Evolutionary conservation across 2,888 invertebrate species (phyloP).

Genomic region (Lepidochrysops patricia): DNA sequence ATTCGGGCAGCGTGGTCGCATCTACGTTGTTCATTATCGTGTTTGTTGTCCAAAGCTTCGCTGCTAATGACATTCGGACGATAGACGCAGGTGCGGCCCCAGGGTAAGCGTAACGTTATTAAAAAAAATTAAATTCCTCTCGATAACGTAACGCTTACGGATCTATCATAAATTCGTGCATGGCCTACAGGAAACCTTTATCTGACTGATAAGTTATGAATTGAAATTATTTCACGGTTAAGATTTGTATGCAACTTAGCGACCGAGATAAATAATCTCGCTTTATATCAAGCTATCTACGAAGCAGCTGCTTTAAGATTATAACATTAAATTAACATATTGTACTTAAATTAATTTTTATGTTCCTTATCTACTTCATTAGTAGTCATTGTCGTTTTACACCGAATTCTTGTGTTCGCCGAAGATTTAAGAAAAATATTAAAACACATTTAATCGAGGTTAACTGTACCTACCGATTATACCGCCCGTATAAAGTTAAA

Average conservation of each 20-base stretch:
- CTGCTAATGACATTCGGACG: too few species aligned
- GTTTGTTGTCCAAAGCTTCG: too few species aligned
- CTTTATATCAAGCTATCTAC: not conserved
- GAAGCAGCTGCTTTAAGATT: not conserved
- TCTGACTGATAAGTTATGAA: not conserved
- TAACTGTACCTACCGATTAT: not conserved
- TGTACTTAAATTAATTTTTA: slow-evolving; percentile 1
- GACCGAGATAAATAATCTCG: not conserved
- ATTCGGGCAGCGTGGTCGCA: too few species aligned
- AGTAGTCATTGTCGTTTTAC: not conserved
- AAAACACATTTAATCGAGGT: not conserved
- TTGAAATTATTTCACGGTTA: not conserved
- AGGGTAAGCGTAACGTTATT: too few species aligned
- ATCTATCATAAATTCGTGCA: too few species aligned
- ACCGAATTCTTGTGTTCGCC: not conserved
- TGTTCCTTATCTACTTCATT: not conserved
- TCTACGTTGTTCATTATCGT: too few species aligned
- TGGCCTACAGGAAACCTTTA: not conserved
- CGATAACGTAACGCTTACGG: too few species aligned
- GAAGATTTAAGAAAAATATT: not conserved
- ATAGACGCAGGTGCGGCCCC: too few species aligned
- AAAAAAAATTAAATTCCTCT: too few species aligned
- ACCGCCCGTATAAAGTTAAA: not conserved
- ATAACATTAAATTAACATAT: not conserved
- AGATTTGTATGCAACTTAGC: not conserved